Percentiles rank a stretch among this genome's conserved stretches.
Conservation (phyloP, 2,113 vertebrate species). For the Lepisosteus osseus region DNA sequence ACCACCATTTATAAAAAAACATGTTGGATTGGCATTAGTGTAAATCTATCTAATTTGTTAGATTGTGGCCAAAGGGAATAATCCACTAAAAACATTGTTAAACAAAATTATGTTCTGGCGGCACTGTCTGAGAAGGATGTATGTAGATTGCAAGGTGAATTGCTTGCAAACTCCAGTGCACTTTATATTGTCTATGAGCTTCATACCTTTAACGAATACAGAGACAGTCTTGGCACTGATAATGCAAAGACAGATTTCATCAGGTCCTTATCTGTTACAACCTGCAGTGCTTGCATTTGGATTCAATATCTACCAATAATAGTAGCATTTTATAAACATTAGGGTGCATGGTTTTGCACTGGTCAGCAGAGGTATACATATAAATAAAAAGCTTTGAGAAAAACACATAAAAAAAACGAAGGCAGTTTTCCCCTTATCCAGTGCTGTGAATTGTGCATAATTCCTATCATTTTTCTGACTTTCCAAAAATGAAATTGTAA, state of each 20-base stretch:
- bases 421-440: slow-evolving; percentile 23
- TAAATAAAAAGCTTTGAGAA: slow-evolving; percentile 31
- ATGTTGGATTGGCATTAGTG: slow-evolving; percentile 25
- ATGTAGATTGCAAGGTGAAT: slow-evolving; percentile 59
- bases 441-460: slow-evolving; percentile 57
- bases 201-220: slow-evolving; percentile 52
- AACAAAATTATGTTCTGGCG: slow-evolving; percentile 58
- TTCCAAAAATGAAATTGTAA: slow-evolving; percentile 59
- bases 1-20: background rate
- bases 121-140: slow-evolving; percentile 38
- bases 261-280: slow-evolving; percentile 81
- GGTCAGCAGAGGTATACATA: slow-evolving; percentile 76
- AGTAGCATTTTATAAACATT: slow-evolving; percentile 88
- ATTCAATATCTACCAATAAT: slow-evolving; percentile 81
- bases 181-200: slow-evolving; percentile 57
- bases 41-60: slow-evolving; percentile 43
- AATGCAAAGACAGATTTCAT: slow-evolving; percentile 83
- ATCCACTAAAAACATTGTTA: slow-evolving; percentile 45
- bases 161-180: slow-evolving; percentile 52
- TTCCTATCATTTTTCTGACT: slow-evolving; percentile 61
- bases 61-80: slow-evolving; percentile 35
- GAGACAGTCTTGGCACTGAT: slow-evolving; percentile 63
- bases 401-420: slow-evolving; percentile 44
- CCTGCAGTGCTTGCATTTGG: slow-evolving; percentile 81
- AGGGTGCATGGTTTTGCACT: slow-evolving; percentile 77